These are phyloP conservation scores for Panopea generosa DNA, from an alignment of 2,888 invertebrate genomes.

Conservation along the genomic window DNA sequence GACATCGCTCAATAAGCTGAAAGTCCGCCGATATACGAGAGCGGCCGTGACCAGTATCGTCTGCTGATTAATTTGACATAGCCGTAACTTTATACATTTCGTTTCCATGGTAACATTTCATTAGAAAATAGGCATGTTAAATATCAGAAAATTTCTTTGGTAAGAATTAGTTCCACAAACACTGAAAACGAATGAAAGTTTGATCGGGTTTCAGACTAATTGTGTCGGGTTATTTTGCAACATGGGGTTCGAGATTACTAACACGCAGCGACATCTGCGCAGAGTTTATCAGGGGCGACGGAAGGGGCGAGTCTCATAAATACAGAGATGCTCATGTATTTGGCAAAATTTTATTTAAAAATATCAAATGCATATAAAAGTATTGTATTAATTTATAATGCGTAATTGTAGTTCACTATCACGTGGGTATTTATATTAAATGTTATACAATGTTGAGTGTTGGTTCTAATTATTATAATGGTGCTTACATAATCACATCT, in stretches of 20 bases:
- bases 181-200: conserved; percentile 25
- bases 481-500: no score
- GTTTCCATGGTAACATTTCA: conserved; percentile 54
- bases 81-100: conserved; percentile 39
- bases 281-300: not conserved
- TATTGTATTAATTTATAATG: no score
- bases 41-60: not conserved
- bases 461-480: no score
- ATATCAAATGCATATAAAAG: not conserved
- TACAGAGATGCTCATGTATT: not conserved
- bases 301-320: not conserved
- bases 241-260: no score
- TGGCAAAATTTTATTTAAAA: not conserved
- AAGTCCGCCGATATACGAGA: not conserved
- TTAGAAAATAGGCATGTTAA: conserved; percentile 45
- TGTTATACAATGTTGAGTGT: no score
- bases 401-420: no score
- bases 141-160: conserved; percentile 18
- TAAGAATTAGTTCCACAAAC: conserved; percentile 49
- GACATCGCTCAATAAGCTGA: no score
- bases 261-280: conserved; percentile 1
- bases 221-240: not conserved
- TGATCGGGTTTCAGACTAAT: conserved; percentile 26
- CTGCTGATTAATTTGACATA: conserved; percentile 11
- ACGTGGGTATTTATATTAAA: no score